A percentile compares a stretch with the other conserved stretches of the same genome.
phyloP scores from a whole-genome alignment of 1,140 invertebrate genomes.

The Drosophila punjabiensis region DNA sequence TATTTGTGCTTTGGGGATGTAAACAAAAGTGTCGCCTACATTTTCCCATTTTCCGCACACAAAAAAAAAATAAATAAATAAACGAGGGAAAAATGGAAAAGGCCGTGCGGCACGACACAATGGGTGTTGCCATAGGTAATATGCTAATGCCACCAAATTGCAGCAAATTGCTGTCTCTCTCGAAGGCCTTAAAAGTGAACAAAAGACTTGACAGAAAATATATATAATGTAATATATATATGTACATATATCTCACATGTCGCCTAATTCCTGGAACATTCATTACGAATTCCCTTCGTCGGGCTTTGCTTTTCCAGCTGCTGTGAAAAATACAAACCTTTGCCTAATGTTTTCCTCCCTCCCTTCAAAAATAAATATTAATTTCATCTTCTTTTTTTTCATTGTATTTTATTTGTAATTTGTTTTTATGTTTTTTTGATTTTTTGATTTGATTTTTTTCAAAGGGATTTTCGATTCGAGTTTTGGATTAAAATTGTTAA shows the following conservation, averaged over 20 bases:
- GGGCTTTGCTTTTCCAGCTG: neutral
- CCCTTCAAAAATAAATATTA: constrained; percentile 4
- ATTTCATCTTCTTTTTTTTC: constrained; percentile 6
- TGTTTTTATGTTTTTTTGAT: neutral
- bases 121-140: constrained; percentile 28
- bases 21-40: constrained; percentile 61
- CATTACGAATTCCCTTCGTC: neutral
- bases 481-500: constrained; percentile 50
- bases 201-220: neutral
- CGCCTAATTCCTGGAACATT: neutral
- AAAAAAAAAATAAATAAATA: neutral
- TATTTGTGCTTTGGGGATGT: constrained; percentile 39
- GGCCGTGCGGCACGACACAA: neutral
- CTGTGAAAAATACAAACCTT: constrained; percentile 2
- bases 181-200: neutral
- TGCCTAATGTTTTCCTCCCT: neutral
- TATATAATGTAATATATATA: neutral
- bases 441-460: constrained; percentile 5
- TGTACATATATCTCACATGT: neutral
- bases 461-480: constrained; percentile 31
- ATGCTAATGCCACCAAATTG: constrained; percentile 55
- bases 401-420: constrained; percentile 42
- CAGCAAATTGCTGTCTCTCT: constrained; percentile 33
- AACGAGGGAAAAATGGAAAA: constrained; percentile 1
- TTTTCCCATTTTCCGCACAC: constrained; percentile 12